Base-by-base conservation (phyloP, 2,888 invertebrate genomes). In the Noctua comes region DNA sequence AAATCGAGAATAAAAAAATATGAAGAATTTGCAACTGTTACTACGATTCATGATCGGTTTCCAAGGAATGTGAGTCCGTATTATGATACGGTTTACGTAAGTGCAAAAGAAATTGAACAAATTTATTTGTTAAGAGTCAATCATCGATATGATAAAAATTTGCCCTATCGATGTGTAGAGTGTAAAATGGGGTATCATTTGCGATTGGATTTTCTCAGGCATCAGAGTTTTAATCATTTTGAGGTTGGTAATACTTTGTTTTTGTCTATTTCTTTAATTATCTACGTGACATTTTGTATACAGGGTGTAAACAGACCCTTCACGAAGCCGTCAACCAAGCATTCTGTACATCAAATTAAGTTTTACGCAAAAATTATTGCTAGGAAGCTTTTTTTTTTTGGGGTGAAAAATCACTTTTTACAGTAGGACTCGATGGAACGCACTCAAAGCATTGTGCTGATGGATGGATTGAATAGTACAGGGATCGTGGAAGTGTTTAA, bases 191-290 rank as follows among this genome's bases (percentile, higher is more conserved):
- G 88, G 0, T 94, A 92, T 71, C 86, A 77, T 0, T 83, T 81
- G 10, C 76, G 72, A 0, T 46, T 91, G 1, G 93, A 94, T 77
- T 76, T 89, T 1, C 77, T 86, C 24, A 83, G 92, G 3, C 94
- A 94, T 82, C 83, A 84, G 0, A 91, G 88, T 31, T 86, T 91
- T 21, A 84, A 83, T 59, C 94, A 94, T 83, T 84, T 79, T 36
- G 80, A 90, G 89, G 94, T 94, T 77, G 73, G 87, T 86, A 76
- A 18, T 40, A 10, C 65, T 40, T 65, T n/a, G n/a, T 73, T 64
- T 59, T 27, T 43, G 43, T 40, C 40, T 40, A 40, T 43, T 40
- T 21, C 40, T 13, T 18, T 59, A 36, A 36, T 36, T 43, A 57
- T 27, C 0, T 27, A 51, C 0, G 7, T 6, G 40, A 40, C 40